Conservation (phyloP, 2,797 vertebrate genomes). For the Cuculus canorus region DNA sequence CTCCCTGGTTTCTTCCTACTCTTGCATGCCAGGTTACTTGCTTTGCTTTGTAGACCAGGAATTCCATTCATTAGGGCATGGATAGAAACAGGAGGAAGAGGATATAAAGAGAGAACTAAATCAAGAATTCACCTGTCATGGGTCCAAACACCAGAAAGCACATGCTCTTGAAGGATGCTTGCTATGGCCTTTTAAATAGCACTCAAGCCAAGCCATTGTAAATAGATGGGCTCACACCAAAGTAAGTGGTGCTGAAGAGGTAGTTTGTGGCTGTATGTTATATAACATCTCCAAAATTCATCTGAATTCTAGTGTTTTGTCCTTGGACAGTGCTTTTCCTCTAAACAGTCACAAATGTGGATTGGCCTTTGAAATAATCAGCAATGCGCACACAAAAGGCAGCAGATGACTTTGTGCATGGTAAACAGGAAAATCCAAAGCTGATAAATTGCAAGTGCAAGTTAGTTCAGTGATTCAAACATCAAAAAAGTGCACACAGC, state of each 20-base stretch:
- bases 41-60: neutral
- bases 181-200: conserved; percentile 64
- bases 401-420: neutral
- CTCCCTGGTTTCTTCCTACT: neutral
- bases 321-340: neutral
- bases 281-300: neutral
- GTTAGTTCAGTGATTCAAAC: neutral
- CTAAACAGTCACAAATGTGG: neutral
- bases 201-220: conserved; percentile 31
- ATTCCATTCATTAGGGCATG: neutral
- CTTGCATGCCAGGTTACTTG: neutral
- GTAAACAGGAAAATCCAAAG: neutral
- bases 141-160: neutral
- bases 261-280: neutral
- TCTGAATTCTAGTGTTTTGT: neutral
- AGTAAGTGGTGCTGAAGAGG: neutral
- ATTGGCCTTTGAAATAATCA: neutral
- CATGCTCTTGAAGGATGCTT: neutral
- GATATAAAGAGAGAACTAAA: neutral
- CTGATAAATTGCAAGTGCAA: neutral
- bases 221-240: conserved; percentile 59
- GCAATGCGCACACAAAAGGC: neutral
- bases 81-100: neutral
- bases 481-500: neutral
- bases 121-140: neutral